A percentile compares a stretch with the other conserved stretches of the same genome.
phyloP scores from a whole-genome alignment of 2,113 vertebrate genomes.

The Rhombomys opimus region DNA sequence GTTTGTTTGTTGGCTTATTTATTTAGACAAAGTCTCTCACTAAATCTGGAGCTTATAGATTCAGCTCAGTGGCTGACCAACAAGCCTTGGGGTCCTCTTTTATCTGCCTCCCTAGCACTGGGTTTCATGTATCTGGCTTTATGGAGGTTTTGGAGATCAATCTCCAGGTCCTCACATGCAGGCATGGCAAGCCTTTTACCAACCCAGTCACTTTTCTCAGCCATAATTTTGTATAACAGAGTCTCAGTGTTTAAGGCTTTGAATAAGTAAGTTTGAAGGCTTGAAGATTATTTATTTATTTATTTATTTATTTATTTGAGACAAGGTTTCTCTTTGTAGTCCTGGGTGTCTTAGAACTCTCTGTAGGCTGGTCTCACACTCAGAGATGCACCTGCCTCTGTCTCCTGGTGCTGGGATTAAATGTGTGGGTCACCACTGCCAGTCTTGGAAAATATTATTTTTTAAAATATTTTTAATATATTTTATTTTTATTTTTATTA shows the following conservation, averaged over 20 bases:
- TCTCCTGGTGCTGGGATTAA: neutral
- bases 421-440: neutral
- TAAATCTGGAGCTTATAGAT: neutral
- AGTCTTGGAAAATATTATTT: too few relatives aligned
- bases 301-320: neutral
- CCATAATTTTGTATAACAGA: neutral
- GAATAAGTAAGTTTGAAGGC: neutral
- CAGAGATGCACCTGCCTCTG: neutral
- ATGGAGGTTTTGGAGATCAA: too few relatives aligned
- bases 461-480: too few relatives aligned
- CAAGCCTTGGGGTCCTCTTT: neutral
- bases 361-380: neutral
- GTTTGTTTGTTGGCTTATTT: neutral
- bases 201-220: neutral
- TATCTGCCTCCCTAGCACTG: neutral
- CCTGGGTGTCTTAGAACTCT: neutral
- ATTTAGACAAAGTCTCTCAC: neutral
- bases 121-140: neutral
- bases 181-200: neutral
- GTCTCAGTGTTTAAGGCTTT: constrained; percentile 41
- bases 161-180: neutral
- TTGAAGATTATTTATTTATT: neutral
- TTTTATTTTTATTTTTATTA: too few relatives aligned
- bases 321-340: neutral
- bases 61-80: neutral